Conservation (phyloP, 1,140 invertebrate genomes). For the Helicoverpa armigera region DNA sequence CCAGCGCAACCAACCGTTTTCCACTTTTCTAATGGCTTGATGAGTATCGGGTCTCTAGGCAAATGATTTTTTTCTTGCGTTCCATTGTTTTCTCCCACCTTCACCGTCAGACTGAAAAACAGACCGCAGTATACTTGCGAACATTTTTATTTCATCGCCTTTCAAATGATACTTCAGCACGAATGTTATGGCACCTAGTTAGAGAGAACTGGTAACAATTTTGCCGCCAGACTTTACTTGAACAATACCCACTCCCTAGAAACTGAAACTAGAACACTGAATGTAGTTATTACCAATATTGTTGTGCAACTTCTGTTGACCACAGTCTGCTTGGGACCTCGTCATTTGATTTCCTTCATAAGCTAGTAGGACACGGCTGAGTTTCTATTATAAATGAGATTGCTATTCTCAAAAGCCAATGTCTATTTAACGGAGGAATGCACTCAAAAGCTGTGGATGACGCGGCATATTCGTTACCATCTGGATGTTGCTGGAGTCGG, state of each 20-base stretch:
- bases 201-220: constrained; percentile 1
- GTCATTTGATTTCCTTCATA: constrained; percentile 22
- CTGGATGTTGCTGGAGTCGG: background rate
- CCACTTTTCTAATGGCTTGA: constrained; percentile 40
- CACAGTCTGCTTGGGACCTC: background rate
- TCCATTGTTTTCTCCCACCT: constrained; percentile 13
- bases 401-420: constrained; percentile 34
- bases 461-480: constrained; percentile 42
- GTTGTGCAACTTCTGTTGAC: constrained; percentile 2
- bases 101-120: background rate
- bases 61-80: constrained; percentile 23
- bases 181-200: background rate
- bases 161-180: background rate
- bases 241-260: background rate
- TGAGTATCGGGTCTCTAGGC: constrained; percentile 26
- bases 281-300: constrained; percentile 3
- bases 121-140: background rate
- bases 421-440: constrained; percentile 44
- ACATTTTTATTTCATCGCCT: background rate
- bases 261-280: constrained; percentile 27
- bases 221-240: background rate
- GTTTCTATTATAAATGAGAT: constrained; percentile 35
- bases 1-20: constrained; percentile 25
- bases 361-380: background rate
- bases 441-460: constrained; percentile 40